Conservation (phyloP, 1,140 invertebrate species). For the Paracyclopina nana region DNA sequence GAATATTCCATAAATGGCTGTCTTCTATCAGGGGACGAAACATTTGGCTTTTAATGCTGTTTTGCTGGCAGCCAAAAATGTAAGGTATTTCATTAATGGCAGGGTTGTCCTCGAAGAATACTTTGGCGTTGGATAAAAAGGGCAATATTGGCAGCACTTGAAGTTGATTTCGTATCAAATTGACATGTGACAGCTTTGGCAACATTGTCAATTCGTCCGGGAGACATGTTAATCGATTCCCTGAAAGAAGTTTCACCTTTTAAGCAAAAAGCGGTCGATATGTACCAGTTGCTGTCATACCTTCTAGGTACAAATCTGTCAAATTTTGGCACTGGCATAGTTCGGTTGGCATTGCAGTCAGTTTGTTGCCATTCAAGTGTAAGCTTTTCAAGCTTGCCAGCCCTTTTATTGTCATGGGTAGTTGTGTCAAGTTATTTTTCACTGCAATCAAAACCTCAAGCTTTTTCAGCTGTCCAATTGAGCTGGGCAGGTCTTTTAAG, state of each 20-base stretch:
- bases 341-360: background rate
- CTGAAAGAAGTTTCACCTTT: too few relatives aligned
- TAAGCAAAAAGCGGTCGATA: too few relatives aligned
- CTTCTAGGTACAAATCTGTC: too few relatives aligned
- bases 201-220: too few relatives aligned
- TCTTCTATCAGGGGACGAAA: too few relatives aligned
- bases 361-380: background rate
- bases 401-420: background rate
- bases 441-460: background rate
- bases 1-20: too few relatives aligned
- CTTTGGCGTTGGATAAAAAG: background rate
- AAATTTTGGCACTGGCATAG: too few relatives aligned
- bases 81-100: background rate
- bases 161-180: background rate
- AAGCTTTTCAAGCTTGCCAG: background rate
- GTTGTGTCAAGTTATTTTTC: background rate
- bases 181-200: background rate
- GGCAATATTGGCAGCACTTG: background rate
- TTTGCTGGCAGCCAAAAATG: background rate
- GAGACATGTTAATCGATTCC: too few relatives aligned
- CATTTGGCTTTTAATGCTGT: too few relatives aligned
- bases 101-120: background rate
- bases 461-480: background rate
- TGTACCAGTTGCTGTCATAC: too few relatives aligned
- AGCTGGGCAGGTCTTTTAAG: background rate